Conservation (phyloP, 2,888 invertebrate species). For the Luffia ferchaultella region DNA sequence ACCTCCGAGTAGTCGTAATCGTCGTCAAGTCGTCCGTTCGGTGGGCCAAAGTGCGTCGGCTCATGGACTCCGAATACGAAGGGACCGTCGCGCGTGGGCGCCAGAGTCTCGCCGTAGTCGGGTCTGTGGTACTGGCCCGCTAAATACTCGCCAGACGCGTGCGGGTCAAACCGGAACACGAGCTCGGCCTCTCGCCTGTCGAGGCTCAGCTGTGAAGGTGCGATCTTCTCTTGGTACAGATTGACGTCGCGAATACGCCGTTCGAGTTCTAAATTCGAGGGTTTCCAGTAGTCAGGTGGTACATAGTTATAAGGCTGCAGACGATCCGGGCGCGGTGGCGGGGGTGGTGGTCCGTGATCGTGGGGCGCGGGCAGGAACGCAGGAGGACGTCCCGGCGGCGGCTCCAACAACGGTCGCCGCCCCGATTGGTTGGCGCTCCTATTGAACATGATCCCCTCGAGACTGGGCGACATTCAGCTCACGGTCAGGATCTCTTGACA, state of each 20-base stretch:
- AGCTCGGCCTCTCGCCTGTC: conserved; percentile 55
- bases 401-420: conserved; percentile 57
- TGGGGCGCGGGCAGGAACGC: conserved; percentile 45
- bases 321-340: conserved; percentile 34
- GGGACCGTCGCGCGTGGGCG: conserved; percentile 61
- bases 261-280: conserved; percentile 58
- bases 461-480: conserved; percentile 55
- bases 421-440: conserved; percentile 56
- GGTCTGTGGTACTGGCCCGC: conserved; percentile 52
- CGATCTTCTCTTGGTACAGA: conserved; percentile 55
- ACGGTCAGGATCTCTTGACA: conserved; percentile 42
- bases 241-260: conserved; percentile 47
- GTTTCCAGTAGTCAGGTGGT: conserved; percentile 48
- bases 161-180: conserved; percentile 56
- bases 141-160: conserved; percentile 43
- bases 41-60: conserved; percentile 55
- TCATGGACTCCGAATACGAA: conserved; percentile 70
- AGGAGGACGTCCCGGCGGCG: conserved; percentile 54
- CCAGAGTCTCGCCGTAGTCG: conserved; percentile 34
- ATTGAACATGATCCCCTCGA: conserved; percentile 62
- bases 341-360: conserved; percentile 35
- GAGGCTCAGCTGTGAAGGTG: conserved; percentile 46
- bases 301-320: conserved; percentile 40
- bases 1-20: conserved; percentile 61
- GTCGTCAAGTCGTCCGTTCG: conserved; percentile 39